Conservation (phyloP, 2,797 vertebrate species). For the Stomatorhinus walkeri region DNA sequence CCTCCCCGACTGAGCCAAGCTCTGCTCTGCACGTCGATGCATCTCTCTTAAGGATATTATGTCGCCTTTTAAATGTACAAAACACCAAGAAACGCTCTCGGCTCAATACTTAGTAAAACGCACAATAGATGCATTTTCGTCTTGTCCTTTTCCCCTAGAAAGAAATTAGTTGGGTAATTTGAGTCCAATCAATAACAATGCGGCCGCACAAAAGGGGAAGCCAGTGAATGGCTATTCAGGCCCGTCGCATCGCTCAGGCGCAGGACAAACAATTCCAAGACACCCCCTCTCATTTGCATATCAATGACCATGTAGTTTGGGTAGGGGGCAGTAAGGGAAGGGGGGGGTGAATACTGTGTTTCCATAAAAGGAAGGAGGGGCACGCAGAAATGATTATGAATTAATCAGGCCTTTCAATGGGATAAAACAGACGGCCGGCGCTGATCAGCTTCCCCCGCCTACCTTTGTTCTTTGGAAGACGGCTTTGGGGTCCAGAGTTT, state of each 20-base stretch:
- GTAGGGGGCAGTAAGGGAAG: background rate
- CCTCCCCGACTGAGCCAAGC: background rate
- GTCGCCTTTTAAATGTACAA: constrained; percentile 8
- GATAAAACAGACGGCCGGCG: background rate
- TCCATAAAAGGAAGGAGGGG: background rate
- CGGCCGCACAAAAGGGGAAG: background rate
- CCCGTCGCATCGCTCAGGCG: background rate
- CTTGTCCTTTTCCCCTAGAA: background rate
- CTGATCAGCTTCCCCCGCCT: constrained; percentile 15
- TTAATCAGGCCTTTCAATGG: background rate
- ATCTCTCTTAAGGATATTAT: constrained; percentile 8
- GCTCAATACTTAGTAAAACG: background rate
- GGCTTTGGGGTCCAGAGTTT: constrained; percentile 91
- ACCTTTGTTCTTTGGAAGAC: constrained; percentile 98
- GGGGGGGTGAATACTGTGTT: background rate
- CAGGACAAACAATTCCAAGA: constrained; percentile 15
- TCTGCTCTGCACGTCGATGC: background rate
- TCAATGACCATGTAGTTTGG: constrained; percentile 21
- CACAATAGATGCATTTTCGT: background rate
- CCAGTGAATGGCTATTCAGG: constrained; percentile 3
- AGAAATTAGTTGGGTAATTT: constrained; percentile 25
- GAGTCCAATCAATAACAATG: constrained; percentile 21
- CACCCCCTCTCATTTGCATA: constrained; percentile 24
- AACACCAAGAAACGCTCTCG: background rate
- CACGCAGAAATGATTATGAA: background rate